These are phyloP conservation scores for Rhombomys opimus DNA, from an alignment of 2,113 vertebrate genomes.

Conservation along the genomic window DNA sequence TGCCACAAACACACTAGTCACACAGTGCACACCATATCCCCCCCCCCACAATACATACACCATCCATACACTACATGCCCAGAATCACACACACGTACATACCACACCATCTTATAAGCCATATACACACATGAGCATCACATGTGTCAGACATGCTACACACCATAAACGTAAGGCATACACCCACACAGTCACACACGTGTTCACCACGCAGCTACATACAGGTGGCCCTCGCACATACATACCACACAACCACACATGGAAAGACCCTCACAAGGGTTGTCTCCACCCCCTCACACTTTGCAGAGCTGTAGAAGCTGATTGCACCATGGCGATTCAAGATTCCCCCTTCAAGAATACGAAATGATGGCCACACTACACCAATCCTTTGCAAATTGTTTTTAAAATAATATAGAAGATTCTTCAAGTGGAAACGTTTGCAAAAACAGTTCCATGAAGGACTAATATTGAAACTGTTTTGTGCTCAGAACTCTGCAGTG, in stretches of 20 bases:
- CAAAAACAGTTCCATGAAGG: conserved; percentile 37
- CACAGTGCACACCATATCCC: not conserved
- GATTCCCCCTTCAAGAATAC: conserved; percentile 20
- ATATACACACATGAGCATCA: not conserved
- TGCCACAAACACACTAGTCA: not conserved
- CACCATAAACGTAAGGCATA: not conserved
- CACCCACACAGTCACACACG: not conserved
- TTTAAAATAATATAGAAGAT: conserved; percentile 45
- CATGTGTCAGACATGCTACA: not conserved
- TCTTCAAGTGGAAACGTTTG: conserved; percentile 39
- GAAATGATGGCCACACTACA: not conserved
- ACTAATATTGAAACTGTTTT: not conserved
- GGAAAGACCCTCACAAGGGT: not conserved
- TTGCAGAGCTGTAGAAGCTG: not conserved
- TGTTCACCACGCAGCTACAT: not conserved
- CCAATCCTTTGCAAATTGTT: conserved; percentile 27
- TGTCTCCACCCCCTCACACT: not conserved
- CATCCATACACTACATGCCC: not conserved
- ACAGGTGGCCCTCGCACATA: not conserved
- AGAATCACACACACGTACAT: not conserved
- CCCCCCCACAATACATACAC: not conserved
- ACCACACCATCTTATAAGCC: not conserved
- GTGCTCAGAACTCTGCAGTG: not conserved
- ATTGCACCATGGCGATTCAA: not conserved
- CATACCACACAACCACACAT: not conserved